Evolutionary conservation across 2,888 invertebrate genomes (phyloP).

Genomic region (Ichneumoninae sp.): DNA sequence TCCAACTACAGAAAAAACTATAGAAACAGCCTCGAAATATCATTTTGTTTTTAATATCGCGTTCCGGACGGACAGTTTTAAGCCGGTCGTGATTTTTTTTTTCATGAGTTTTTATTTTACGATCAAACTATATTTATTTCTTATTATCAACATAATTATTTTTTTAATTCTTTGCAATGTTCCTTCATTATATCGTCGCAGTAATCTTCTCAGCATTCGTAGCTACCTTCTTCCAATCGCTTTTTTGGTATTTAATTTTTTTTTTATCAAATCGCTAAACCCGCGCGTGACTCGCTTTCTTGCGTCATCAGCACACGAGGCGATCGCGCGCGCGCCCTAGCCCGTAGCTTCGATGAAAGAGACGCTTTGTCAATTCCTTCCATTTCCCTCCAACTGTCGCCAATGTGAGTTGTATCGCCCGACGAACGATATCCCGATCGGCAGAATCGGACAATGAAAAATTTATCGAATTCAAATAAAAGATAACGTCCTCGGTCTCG

Average conservation of each 20-base stretch:
- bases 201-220: neutral
- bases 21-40: neutral
- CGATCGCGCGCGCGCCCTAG: neutral
- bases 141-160: neutral
- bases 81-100: neutral
- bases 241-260: neutral
- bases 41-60: neutral
- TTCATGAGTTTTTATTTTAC: neutral
- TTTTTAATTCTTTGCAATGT: neutral
- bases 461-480: conserved; percentile 62
- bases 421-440: conserved; percentile 31
- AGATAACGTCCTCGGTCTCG: conserved; percentile 46
- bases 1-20: neutral
- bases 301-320: neutral
- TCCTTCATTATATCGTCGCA: neutral
- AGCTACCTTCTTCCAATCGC: neutral
- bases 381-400: neutral
- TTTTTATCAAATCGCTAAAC: conserved; percentile 14
- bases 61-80: neutral
- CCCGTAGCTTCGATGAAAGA: conserved; percentile 21
- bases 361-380: conserved; percentile 22
- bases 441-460: conserved; percentile 50
- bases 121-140: neutral
- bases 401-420: neutral
- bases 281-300: neutral